Conservation (phyloP, 2,888 invertebrate species). For the Thymelicus acteon region DNA sequence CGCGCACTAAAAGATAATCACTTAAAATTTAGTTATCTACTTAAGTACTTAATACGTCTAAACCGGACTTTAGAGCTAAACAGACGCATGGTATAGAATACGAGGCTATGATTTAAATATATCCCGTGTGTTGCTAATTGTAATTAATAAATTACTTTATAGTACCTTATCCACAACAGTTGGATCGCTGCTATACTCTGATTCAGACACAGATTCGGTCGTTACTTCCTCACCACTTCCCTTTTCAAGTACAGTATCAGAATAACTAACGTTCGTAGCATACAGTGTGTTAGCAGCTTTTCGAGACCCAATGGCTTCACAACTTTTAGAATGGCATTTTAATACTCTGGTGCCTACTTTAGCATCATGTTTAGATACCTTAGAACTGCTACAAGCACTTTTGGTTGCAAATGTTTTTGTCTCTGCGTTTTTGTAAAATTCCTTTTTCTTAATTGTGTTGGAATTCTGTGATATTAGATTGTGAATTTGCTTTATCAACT, state of each 20-base stretch:
- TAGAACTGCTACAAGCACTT: slow-evolving; percentile 61
- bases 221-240: slow-evolving; percentile 60
- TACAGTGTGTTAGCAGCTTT: slow-evolving; percentile 53
- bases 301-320: slow-evolving; percentile 69
- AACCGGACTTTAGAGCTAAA: too few species aligned
- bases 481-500: slow-evolving; percentile 75
- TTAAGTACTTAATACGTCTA: too few species aligned
- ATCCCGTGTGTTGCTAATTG: too few species aligned
- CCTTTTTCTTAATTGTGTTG: slow-evolving; percentile 46
- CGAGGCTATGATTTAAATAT: too few species aligned
- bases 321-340: slow-evolving; percentile 71
- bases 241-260: slow-evolving; percentile 69
- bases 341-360: slow-evolving; percentile 66
- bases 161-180: slow-evolving; percentile 52
- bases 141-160: neutral
- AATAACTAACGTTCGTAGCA: slow-evolving; percentile 61
- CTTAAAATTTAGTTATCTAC: too few species aligned
- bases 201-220: slow-evolving; percentile 53
- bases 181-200: slow-evolving; percentile 54
- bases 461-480: slow-evolving; percentile 67
- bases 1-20: too few species aligned
- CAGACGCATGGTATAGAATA: too few species aligned
- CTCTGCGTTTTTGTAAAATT: slow-evolving; percentile 32
- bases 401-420: slow-evolving; percentile 55
- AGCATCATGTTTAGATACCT: slow-evolving; percentile 60